Conservation (phyloP, 2,113 vertebrate species). For the Muntiacus reevesi region DNA sequence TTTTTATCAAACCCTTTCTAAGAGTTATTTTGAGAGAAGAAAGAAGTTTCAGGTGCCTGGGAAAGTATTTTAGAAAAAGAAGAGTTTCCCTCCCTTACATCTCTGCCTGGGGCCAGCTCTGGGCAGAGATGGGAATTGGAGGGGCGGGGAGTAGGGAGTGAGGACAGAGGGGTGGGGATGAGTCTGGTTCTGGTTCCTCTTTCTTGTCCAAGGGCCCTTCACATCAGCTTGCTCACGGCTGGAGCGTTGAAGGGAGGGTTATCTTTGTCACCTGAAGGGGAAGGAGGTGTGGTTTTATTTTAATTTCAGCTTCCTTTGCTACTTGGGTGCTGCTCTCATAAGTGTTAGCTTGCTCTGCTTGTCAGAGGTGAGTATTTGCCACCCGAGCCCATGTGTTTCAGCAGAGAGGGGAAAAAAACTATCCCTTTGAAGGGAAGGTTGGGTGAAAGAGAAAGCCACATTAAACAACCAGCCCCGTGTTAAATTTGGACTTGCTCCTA, state of each 20-base stretch:
- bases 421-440: constrained; percentile 64
- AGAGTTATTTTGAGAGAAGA: neutral
- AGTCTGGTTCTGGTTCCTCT: neutral
- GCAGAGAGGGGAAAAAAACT: constrained; percentile 31
- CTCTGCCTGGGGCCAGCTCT: neutral
- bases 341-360: constrained; percentile 47
- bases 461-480: constrained; percentile 58
- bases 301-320: constrained; percentile 57
- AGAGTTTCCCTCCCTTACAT: neutral
- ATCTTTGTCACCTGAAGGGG: constrained; percentile 44
- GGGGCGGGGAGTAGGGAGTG: neutral
- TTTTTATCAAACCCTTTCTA: neutral
- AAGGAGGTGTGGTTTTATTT: constrained; percentile 41
- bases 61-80: neutral
- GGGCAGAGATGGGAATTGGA: neutral
- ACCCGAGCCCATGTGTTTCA: neutral
- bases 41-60: neutral
- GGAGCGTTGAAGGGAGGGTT: neutral
- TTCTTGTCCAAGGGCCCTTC: neutral
- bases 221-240: neutral
- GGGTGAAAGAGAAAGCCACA: constrained; percentile 70
- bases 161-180: neutral
- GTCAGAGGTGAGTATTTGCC: constrained; percentile 13
- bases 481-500: constrained; percentile 66
- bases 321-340: neutral